phyloP scores from a whole-genome alignment of 2,797 vertebrate species.

The Peromyscus attwateri region DNA sequence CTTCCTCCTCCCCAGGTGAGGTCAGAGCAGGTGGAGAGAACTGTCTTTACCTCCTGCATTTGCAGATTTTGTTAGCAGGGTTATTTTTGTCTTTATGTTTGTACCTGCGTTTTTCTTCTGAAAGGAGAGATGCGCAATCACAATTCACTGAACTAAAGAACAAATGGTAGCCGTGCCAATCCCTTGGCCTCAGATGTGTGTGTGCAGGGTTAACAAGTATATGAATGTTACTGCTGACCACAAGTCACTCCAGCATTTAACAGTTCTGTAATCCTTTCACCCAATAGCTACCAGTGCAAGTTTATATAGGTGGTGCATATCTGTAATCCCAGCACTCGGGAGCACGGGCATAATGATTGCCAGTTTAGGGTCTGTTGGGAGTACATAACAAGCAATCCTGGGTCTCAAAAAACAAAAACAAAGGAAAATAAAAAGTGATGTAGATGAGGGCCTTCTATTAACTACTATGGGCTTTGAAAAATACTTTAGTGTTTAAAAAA shows the following conservation, averaged over 20 bases:
- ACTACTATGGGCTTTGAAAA: constrained; percentile 20
- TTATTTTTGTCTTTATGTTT: background rate
- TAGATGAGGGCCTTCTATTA: constrained; percentile 17
- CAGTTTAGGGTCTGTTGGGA: background rate
- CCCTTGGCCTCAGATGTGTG: background rate
- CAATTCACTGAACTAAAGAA: background rate
- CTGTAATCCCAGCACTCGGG: background rate
- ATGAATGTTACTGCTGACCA: constrained; percentile 11
- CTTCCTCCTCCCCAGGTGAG: background rate
- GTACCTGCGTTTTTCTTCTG: background rate
- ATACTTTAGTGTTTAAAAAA: constrained; percentile 13
- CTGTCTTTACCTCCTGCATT: too few relatives aligned
- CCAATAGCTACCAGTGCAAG: background rate
- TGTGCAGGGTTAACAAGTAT: background rate
- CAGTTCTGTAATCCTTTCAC: background rate
- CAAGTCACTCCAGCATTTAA: constrained; percentile 36
- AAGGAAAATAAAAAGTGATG: background rate
- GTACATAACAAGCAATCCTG: background rate
- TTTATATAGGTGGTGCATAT: background rate
- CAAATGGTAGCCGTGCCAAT: background rate
- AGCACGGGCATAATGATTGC: background rate
- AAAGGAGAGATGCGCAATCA: background rate
- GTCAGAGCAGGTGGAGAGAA: background rate
- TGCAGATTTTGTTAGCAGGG: background rate
- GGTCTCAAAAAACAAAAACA: background rate